Base-by-base conservation (phyloP, 2,113 vertebrate species). In the Xenopus borealis region DNA sequence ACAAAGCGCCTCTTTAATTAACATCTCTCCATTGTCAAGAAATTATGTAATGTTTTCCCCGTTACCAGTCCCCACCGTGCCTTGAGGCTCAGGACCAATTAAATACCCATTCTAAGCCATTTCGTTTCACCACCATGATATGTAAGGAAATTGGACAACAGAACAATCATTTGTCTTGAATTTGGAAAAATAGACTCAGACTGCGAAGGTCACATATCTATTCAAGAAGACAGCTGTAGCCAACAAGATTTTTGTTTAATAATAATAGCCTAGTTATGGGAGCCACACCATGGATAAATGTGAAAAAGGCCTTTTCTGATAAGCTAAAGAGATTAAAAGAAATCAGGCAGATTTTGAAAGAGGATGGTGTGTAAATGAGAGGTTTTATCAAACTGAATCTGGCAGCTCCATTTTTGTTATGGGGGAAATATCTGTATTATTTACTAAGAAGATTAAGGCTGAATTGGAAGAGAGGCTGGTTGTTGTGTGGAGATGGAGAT, bases 391-490 rank as follows among this genome's bases (percentile, higher is more conserved):
- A 81, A 23, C 85, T 81, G 83, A 87, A 92, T 93, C 90, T 90
- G 90, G 88, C 90, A 92, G 89, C 85, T 82, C 86, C 90, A 90
- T 93, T 92, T 92, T 88, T 88, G 91, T 91, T 88, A 83, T 89
- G 88, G 94, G 92, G 93, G 93, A 97, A 98, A 98, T 98, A 97
- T 97, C 94, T 94, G 93, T 96, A 95, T 97, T 98, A 97, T 98
- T 98, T 97, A 98, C 95, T 94, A 90, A 94, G 93, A 92, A 96
- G 96, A 98, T 99, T 97, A 98, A 90, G 90, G 87, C 88, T 93
- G 94, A 94, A 96, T 95, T 97, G 96, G 94, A 92, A 93, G 94
- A 95, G 95, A 92, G 94, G 93, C 14, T 89, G 91, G 94, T 96
- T 96, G 96, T 97, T 96, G 93, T 95, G 92, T 93, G 92, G 92